A percentile compares a stretch with the other conserved stretches of the same genome.
phyloP scores from a whole-genome alignment of 2,888 invertebrate genomes.

The Drosophila infuscata region DNA sequence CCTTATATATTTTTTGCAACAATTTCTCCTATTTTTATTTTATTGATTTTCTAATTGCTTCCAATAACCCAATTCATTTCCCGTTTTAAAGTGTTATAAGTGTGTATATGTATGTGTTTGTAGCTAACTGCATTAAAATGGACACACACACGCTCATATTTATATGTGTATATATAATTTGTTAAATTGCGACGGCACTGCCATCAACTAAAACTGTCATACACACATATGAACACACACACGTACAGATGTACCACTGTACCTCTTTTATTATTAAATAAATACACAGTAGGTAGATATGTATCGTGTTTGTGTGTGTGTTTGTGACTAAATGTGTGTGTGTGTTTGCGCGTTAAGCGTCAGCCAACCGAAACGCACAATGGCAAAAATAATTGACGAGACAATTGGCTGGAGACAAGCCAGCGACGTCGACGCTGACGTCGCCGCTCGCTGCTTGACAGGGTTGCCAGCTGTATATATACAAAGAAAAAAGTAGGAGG shows the following conservation, averaged over 20 bases:
- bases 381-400: constrained; percentile 67
- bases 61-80: not conserved
- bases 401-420: constrained; percentile 78
- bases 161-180: not conserved
- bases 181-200: not conserved
- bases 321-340: not conserved
- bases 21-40: not conserved
- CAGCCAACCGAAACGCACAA: constrained; percentile 72
- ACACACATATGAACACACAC: not conserved
- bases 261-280: constrained; percentile 1
- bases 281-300: not conserved
- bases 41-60: not conserved
- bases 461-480: constrained; percentile 34
- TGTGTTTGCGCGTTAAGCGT: constrained; percentile 14
- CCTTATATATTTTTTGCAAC: not conserved
- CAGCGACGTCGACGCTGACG: constrained; percentile 49
- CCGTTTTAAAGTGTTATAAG: not conserved
- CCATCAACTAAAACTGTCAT: not conserved
- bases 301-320: not conserved
- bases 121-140: not conserved
- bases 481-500: constrained; percentile 54
- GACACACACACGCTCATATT: not conserved
- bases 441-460: constrained; percentile 21
- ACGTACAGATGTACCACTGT: not conserved
- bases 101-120: not conserved